A percentile compares a stretch with the other conserved stretches of the same genome.
Conservation (phyloP, 2,888 invertebrate genomes). For the Rhopalosiphum nymphaeae region DNA sequence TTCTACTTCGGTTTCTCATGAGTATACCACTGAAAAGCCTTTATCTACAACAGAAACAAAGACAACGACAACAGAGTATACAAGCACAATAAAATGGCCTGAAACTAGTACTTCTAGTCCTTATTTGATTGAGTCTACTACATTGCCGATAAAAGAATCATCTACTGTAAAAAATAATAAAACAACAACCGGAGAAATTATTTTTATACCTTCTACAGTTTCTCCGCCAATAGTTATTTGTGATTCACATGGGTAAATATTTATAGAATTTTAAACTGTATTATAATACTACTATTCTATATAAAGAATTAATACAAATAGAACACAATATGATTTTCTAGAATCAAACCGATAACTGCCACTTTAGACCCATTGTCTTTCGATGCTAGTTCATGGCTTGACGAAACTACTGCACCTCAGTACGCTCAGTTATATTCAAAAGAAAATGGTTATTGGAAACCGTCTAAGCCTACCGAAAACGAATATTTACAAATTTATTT, state of each 20-base stretch:
- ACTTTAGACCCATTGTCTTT: slow-evolving; percentile 33
- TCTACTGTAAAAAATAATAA: not conserved
- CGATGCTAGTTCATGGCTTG: slow-evolving; percentile 57
- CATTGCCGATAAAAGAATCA: not conserved
- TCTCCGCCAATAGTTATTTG: slow-evolving; percentile 37
- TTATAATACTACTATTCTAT: not conserved
- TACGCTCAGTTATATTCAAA: slow-evolving; percentile 45
- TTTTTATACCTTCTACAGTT: slow-evolving; percentile 41
- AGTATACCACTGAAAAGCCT: not conserved
- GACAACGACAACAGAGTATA: not conserved
- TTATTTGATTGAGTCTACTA: not conserved
- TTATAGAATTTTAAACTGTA: not conserved
- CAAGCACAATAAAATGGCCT: slow-evolving; percentile 27
- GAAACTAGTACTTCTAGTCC: not conserved
- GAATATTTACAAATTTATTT: slow-evolving; percentile 82
- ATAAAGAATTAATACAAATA: not conserved
- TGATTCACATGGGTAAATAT: slow-evolving; percentile 13
- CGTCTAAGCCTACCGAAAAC: slow-evolving; percentile 74
- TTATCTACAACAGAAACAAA: not conserved
- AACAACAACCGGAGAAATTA: not conserved
- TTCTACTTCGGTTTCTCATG: not conserved
- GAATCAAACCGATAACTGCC: slow-evolving; percentile 41
- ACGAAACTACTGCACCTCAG: slow-evolving; percentile 32
- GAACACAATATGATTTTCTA: not conserved
- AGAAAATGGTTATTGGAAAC: slow-evolving; percentile 78